A percentile compares a stretch with the other conserved stretches of the same genome.
Evolutionary conservation across 2,797 vertebrate genomes (phyloP).

Genomic region (Lagothrix lagotricha): DNA sequence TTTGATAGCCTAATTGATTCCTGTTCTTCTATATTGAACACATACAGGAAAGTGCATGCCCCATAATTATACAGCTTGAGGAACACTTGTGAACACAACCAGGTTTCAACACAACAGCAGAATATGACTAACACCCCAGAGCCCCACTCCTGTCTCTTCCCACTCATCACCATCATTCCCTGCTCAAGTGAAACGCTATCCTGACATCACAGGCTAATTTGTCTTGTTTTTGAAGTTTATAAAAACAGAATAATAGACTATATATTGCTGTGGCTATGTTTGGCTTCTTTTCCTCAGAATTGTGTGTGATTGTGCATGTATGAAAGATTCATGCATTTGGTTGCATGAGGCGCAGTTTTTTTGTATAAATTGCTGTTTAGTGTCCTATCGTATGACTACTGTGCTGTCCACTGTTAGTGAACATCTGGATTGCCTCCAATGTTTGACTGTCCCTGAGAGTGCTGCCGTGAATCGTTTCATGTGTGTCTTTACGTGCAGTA

Average conservation of each 20-base stretch:
- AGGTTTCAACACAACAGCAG: not conserved
- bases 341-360: not conserved
- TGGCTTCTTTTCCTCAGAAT: not conserved
- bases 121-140: not conserved
- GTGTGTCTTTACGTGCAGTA: rapidly evolving
- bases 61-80: not conserved
- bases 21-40: not conserved
- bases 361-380: no score
- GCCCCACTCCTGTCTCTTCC: not conserved
- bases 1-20: not conserved
- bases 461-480: no score
- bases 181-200: not conserved
- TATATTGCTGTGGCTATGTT: not conserved
- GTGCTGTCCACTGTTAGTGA: not conserved
- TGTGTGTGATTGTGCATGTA: not conserved
- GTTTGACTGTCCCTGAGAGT: not conserved
- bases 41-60: not conserved
- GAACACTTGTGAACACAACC: not conserved
- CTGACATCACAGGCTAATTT: not conserved
- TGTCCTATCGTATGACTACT: rapidly evolving
- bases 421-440: not conserved
- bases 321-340: not conserved
- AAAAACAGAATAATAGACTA: not conserved
- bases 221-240: not conserved
- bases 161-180: rapidly evolving